A percentile compares a stretch with the other conserved stretches of the same genome.
phyloP scores from a whole-genome alignment of 2,888 invertebrate genomes.

The Drosophila nr. medialis region DNA sequence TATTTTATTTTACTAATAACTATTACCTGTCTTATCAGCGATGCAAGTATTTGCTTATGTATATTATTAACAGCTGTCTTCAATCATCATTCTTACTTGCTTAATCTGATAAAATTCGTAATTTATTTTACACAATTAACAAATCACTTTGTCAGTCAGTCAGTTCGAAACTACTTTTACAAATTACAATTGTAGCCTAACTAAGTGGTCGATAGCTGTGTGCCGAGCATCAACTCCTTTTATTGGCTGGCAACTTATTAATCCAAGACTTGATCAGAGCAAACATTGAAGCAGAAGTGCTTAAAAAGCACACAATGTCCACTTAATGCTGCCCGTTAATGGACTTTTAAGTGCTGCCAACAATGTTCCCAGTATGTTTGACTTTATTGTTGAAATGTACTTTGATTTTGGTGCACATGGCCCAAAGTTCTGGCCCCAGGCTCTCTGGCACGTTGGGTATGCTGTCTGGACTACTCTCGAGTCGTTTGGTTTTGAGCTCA shows the following conservation, averaged over 20 bases:
- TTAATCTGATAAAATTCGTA: not conserved
- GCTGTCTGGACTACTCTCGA: slow-evolving; percentile 9
- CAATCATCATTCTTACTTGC: not conserved
- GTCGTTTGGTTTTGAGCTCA: slow-evolving; percentile 43
- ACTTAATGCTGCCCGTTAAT: slow-evolving; percentile 77
- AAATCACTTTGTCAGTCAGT: not conserved
- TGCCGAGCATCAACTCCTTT: slow-evolving; percentile 16
- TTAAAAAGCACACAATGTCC: slow-evolving; percentile 69
- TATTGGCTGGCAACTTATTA: slow-evolving; percentile 20
- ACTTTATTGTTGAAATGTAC: slow-evolving; percentile 71
- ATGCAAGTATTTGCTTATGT: too few relatives aligned
- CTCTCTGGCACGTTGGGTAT: not conserved
- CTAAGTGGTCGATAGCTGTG: not conserved
- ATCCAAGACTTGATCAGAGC: slow-evolving; percentile 36
- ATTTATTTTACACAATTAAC: not conserved
- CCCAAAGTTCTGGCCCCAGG: slow-evolving; percentile 7
- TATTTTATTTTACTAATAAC: not conserved
- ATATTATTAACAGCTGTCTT: too few relatives aligned
- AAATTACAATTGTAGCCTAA: not conserved
- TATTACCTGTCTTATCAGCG: not conserved
- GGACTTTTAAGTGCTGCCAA: slow-evolving; percentile 79
- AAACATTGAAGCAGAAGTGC: slow-evolving; percentile 64
- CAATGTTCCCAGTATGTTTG: slow-evolving; percentile 67
- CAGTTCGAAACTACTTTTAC: not conserved
- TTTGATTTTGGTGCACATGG: slow-evolving; percentile 46